Evolutionary conservation across 2,113 vertebrate species (phyloP), one percentile per base, ranked within the genome.

Genomic region (Chlorocebus sabaeus): DNA sequence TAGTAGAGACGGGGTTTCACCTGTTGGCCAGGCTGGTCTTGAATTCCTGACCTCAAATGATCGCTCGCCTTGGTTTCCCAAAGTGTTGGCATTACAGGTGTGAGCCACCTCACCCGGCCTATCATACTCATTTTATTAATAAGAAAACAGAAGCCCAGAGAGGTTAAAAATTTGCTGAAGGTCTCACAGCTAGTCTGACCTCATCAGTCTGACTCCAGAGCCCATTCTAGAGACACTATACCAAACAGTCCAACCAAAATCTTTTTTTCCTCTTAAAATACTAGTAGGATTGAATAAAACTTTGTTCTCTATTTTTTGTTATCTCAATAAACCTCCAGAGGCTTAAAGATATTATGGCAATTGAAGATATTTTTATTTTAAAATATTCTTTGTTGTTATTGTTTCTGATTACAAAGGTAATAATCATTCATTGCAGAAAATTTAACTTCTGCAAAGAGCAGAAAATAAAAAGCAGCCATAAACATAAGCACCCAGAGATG

Each of bases 141-240:
- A 55, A 89, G 57, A 87, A 82, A 73, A 72, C 48, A 30, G 57
- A 91, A 52, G 32, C 20, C 13, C 35, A 17, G 52, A 59, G 55
- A 93, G 9, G 50, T 88, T 95, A 76, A 67, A 92, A 84, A 87
- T 32, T 76, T 89, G 76, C 72, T 72, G 59, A 89, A 90, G 64
- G 0, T 73, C 78, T 93, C 48, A 78, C 3, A 70, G 61, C 43
- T 72, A 86, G 40, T 79, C 59, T 89, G 52, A 85, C 5, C 45
- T n/a, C 16, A 4, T 61, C n/a, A 67, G 6, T 93, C 45, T 86
- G 27, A 85, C 23, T 88, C n/a, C 32, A 87, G 18, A 82, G 20
- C 67, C 18, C 78, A 73, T 23, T 30, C 73, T 87, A 70, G 40
- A 89, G 50, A 90, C 16, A 38, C 13, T 57, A 52, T 18, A 17